Conservation (phyloP, 2,888 invertebrate genomes). For the Thysanoteuthis rhombus region DNA sequence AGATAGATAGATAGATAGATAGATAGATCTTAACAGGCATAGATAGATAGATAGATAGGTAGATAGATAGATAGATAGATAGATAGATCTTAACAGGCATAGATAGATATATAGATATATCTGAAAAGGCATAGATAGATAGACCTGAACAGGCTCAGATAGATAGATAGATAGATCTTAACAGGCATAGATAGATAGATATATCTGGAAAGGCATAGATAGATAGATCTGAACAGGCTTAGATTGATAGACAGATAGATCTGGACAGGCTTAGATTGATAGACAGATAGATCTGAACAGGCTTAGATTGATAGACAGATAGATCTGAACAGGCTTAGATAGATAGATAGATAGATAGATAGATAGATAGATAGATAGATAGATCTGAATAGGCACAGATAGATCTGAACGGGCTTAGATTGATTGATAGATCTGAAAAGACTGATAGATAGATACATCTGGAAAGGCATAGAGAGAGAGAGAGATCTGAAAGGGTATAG, state of each 20-base stretch:
- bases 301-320: background rate
- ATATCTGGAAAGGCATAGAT: background rate
- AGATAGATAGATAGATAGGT: slow-evolving; percentile 19
- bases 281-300: background rate
- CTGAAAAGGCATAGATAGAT: background rate
- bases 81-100: no score
- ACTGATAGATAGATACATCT: background rate
- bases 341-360: background rate
- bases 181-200: background rate
- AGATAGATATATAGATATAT: background rate
- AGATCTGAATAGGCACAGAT: background rate
- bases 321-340: background rate
- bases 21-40: background rate
- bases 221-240: background rate
- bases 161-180: background rate
- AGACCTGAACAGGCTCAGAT: no score
- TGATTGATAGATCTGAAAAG: no score
- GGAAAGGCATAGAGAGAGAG: background rate
- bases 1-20: no score
- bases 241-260: background rate
- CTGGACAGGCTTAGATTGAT: background rate
- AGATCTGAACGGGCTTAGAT: background rate
- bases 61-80: no score
- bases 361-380: background rate
- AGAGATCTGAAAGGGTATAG: no score